Evolutionary conservation across 2,888 invertebrate genomes (phyloP), one percentile per base, ranked within the genome.

Genomic region (Caenorhabditis sp.): DNA sequence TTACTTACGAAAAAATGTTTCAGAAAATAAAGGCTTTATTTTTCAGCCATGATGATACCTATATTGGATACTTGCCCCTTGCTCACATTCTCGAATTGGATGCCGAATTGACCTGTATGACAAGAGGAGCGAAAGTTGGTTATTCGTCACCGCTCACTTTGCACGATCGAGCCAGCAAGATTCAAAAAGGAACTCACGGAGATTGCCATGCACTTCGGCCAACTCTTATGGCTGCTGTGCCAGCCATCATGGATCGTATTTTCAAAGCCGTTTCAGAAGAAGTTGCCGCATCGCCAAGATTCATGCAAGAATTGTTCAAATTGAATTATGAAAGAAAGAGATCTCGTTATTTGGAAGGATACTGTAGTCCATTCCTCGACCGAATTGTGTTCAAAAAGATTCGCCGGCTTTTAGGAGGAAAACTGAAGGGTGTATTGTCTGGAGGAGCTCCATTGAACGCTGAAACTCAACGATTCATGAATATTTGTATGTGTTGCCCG

Each of bases 221-320:
- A 3, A 95, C 96, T 0, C 93, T 96, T 86, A 93, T 97, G 91
- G 95, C 95, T 7, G 92, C 95, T 52, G 97, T 99, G 57, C 97
- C 97, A 93, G 90, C 96, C 63, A 96, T 97, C 84, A 92, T 97
- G 90, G 97, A 97, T 90, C 92, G 97, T 85, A 94, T 97, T 87
- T 95, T 95, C 87, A 97, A 97, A 90, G 94, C 93, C 83, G 95
- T 97, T 74, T 94, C 94, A 88, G 96, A 97, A 87, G 95, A 95
- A 89, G 94, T 97, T 61, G 88, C 83, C 12, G 80, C 81, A 21
- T 72, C 70, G 10, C 80, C 83, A 20, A 63, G 80, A 21, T 77
- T 83, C 71, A 81, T 81, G 81, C 83, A 92, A 88, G 93, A 93
- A 1, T 90, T 97, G 78, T 97, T 97, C 90, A 92, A 93, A 88